phyloP scores from a whole-genome alignment of 2,113 vertebrate species.

The Brienomyrus brachyistius region DNA sequence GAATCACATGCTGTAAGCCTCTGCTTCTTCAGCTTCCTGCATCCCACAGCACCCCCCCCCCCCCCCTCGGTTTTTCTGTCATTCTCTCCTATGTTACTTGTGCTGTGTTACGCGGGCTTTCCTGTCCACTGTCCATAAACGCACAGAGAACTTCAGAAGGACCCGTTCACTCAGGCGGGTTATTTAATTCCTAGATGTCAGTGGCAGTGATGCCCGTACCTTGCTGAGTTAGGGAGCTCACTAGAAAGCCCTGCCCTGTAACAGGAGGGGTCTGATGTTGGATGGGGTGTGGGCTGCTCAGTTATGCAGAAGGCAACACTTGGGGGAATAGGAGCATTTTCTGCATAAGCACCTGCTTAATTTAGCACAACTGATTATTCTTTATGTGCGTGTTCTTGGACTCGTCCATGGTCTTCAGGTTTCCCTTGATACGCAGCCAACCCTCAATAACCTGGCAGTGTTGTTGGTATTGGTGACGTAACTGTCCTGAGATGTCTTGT shows the following conservation, averaged over 20 bases:
- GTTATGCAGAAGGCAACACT: background rate
- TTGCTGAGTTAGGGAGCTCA: background rate
- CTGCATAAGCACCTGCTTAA: background rate
- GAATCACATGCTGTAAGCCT: constrained; percentile 34
- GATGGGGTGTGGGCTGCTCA: background rate
- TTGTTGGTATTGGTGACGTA: background rate
- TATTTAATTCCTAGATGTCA: background rate
- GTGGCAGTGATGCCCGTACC: background rate
- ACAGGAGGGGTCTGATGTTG: background rate
- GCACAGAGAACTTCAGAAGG: background rate
- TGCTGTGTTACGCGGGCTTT: background rate
- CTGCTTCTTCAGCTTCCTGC: constrained; percentile 9
- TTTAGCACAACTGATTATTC: background rate
- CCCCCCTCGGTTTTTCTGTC: background rate
- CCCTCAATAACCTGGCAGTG: background rate
- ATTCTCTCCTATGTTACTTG: background rate
- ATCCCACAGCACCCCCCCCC: background rate
- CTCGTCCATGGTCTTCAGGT: background rate
- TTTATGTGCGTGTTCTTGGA: background rate
- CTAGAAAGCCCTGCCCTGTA: background rate
- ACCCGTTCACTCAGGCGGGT: background rate
- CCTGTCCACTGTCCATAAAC: background rate
- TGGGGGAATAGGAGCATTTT: background rate
- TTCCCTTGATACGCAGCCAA: background rate
- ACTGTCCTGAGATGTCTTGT: background rate